phyloP scores from a whole-genome alignment of 2,797 vertebrate species.

The Vultur gryphus region DNA sequence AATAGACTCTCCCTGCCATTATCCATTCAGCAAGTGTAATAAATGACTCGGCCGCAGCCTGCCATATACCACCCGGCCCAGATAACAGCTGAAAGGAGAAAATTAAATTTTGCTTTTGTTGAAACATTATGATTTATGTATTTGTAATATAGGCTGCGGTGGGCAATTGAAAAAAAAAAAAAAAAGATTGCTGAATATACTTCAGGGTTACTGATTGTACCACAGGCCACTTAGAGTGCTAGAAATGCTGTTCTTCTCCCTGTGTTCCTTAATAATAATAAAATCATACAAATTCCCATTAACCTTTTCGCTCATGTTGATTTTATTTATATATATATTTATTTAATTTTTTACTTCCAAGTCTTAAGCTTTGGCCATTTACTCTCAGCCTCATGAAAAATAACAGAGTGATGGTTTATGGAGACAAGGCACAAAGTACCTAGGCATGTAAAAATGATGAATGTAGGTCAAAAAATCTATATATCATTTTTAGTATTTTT shows the following conservation, averaged over 20 bases:
- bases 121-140: constrained; percentile 99
- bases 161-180: constrained; percentile 76
- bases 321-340: background rate
- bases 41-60: constrained; percentile 88
- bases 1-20: constrained; percentile 89
- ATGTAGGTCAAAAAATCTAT: constrained; percentile 70
- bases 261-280: constrained; percentile 58
- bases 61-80: constrained; percentile 86
- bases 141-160: constrained; percentile 87
- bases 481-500: constrained; percentile 68
- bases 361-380: constrained; percentile 9
- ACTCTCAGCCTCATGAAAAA: constrained; percentile 53
- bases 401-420: constrained; percentile 47
- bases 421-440: constrained; percentile 42
- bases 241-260: constrained; percentile 11
- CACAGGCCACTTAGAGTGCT: constrained; percentile 68
- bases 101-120: constrained; percentile 99
- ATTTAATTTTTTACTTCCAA: background rate
- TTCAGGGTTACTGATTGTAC: constrained; percentile 75
- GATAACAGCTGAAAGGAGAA: constrained; percentile 95
- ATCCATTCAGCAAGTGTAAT: constrained; percentile 94
- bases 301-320: constrained; percentile 30
- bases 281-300: constrained; percentile 46
- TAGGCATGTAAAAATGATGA: constrained; percentile 64
- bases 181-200: constrained; percentile 70